Conservation (phyloP, 2,888 invertebrate genomes). For the Machimus atricapillus region DNA sequence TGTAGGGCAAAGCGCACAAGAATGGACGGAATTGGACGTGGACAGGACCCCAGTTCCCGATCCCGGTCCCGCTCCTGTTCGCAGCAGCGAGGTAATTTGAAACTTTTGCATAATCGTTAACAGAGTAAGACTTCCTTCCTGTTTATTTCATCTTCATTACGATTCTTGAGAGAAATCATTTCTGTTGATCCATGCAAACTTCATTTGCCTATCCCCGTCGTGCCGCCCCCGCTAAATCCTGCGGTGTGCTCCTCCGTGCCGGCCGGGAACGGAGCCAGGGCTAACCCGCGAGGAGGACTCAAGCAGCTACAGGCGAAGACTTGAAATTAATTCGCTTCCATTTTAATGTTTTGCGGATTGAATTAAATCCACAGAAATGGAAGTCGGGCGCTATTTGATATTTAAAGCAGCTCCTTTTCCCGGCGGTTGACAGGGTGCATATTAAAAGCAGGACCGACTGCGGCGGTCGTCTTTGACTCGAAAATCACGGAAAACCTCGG, state of each 20-base stretch:
- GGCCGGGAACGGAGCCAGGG: neutral
- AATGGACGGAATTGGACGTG: neutral
- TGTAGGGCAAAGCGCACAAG: neutral
- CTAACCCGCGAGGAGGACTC: neutral
- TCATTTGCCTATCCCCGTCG: neutral
- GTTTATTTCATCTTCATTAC: constrained; percentile 32
- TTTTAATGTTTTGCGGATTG: constrained; percentile 24
- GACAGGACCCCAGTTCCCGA: neutral
- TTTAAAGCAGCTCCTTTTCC: constrained; percentile 2
- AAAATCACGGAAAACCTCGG: neutral
- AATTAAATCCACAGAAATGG: constrained; percentile 29
- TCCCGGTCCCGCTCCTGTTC: neutral
- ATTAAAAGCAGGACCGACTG: neutral
- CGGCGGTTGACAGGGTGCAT: constrained; percentile 3
- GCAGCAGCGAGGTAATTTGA: constrained; percentile 14
- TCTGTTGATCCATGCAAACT: constrained; percentile 24
- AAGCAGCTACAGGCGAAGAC: neutral
- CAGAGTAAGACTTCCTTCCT: constrained; percentile 18
- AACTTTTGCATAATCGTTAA: constrained; percentile 33
- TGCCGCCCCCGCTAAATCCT: neutral
- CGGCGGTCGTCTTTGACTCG: neutral
- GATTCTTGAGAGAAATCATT: neutral
- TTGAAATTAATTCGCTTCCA: constrained; percentile 14
- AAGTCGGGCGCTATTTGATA: constrained; percentile 2
- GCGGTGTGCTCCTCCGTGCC: neutral